phyloP scores from a whole-genome alignment of 30 jellyfish, hydroid and myxozoan species.

The Hydractinia symbiolongicarpus region DNA sequence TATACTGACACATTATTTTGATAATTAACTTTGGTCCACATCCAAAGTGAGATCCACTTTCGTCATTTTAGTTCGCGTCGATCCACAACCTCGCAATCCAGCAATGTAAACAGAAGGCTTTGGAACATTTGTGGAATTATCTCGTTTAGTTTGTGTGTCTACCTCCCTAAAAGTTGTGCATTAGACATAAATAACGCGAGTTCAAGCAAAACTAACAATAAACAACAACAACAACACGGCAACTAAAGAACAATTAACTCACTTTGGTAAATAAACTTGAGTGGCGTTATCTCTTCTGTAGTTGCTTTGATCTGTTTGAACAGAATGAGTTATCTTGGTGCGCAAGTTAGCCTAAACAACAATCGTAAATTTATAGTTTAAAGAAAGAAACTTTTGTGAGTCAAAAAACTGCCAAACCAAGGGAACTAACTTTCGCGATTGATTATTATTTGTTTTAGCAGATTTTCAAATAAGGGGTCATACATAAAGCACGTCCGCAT shows the following conservation, averaged over 20 bases:
- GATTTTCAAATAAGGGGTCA: no score
- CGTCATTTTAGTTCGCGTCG: slow-evolving; percentile 70
- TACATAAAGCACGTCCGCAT: no score
- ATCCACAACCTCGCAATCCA: slow-evolving; percentile 78
- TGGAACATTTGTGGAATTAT: slow-evolving; percentile 73
- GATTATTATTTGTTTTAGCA: no score
- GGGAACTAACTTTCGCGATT: background rate
- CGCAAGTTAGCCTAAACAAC: slow-evolving; percentile 70
- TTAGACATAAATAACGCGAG: background rate
- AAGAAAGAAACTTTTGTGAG: background rate
- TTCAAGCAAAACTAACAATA: background rate
- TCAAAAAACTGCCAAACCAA: no score
- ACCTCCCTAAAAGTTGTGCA: slow-evolving; percentile 36
- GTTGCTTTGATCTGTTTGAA: slow-evolving; percentile 85
- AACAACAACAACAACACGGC: background rate
- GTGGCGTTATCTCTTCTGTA: slow-evolving; percentile 76
- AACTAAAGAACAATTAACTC: slow-evolving; percentile 9
- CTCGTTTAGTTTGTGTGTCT: slow-evolving; percentile 85
- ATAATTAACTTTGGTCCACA: slow-evolving; percentile 39
- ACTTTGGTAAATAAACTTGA: slow-evolving; percentile 91
- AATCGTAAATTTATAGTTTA: no score
- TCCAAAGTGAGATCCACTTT: slow-evolving; percentile 90
- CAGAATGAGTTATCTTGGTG: slow-evolving; percentile 77
- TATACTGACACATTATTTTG: no score
- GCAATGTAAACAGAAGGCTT: slow-evolving; percentile 75